Evolutionary conservation across 2,113 vertebrate species (phyloP).

Genomic region (Antechinus flavipes): DNA sequence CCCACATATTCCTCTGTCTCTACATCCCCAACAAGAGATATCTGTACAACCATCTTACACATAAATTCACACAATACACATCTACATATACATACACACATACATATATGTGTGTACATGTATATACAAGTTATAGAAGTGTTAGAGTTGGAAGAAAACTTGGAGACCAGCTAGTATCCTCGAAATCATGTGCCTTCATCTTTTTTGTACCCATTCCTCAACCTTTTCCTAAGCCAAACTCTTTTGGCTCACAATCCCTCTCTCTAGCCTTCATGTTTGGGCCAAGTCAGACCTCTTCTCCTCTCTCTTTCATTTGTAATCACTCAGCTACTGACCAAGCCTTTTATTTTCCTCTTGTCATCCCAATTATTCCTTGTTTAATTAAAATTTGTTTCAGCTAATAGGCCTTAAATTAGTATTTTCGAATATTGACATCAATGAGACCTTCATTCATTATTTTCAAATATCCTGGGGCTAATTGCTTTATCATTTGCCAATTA

Average conservation of each 20-base stretch:
- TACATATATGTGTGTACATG: too few species aligned
- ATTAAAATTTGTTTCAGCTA: conserved; percentile 82
- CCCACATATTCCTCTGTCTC: background rate
- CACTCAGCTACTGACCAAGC: conserved; percentile 61
- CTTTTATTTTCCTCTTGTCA: conserved; percentile 77
- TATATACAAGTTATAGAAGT: background rate
- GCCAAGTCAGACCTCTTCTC: background rate
- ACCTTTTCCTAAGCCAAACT: background rate
- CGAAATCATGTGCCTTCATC: background rate
- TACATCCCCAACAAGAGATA: background rate
- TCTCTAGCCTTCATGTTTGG: background rate
- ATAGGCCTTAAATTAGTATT: conserved; percentile 81
- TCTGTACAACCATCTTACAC: background rate
- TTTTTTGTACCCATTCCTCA: background rate
- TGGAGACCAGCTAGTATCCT: background rate
- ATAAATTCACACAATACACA: background rate
- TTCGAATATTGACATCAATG: conserved; percentile 82
- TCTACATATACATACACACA: too few species aligned
- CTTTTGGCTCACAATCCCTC: background rate
- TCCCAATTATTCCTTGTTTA: conserved; percentile 81
- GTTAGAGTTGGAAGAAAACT: background rate
- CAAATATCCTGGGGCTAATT: conserved; percentile 80
- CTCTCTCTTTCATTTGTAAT: conserved; percentile 1
- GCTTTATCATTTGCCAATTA: conserved; percentile 79
- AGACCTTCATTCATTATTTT: conserved; percentile 82